These are phyloP conservation scores for Lepidurus apus DNA, from an alignment of 1,140 invertebrate genomes.

Conservation along the genomic window DNA sequence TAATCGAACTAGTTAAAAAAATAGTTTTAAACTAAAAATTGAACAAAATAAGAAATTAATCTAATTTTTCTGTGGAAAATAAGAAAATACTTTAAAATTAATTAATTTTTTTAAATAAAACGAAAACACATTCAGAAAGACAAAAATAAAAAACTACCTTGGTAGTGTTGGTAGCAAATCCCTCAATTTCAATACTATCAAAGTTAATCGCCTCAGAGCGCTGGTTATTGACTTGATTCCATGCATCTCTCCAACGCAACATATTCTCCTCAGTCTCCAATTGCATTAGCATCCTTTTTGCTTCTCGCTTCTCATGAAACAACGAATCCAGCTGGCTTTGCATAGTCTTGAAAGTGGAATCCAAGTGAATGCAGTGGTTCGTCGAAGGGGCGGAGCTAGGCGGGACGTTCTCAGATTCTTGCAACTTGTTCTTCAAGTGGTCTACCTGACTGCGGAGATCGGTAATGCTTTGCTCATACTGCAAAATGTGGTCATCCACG, in stretches of 20 bases:
- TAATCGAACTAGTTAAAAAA: not conserved
- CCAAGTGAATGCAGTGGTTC: not conserved
- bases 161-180: not conserved
- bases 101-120: not conserved
- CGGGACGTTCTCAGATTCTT: not conserved
- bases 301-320: conserved; percentile 29
- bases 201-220: not conserved
- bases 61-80: not conserved
- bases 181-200: not conserved
- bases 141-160: not conserved
- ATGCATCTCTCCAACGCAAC: not conserved
- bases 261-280: conserved; percentile 16
- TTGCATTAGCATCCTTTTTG: not conserved
- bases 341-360: not conserved
- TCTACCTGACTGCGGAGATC: conserved; percentile 45
- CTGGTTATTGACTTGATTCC: not conserved
- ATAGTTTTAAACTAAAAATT: not conserved
- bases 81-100: too few species aligned
- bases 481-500: conserved; percentile 47
- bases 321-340: not conserved
- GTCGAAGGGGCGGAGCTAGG: not conserved
- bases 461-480: conserved; percentile 47
- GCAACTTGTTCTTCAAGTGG: conserved; percentile 21
- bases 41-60: conserved; percentile 25
- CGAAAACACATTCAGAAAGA: not conserved